phyloP scores from a whole-genome alignment of 2,888 invertebrate genomes.

The Danaus chrysippus region DNA sequence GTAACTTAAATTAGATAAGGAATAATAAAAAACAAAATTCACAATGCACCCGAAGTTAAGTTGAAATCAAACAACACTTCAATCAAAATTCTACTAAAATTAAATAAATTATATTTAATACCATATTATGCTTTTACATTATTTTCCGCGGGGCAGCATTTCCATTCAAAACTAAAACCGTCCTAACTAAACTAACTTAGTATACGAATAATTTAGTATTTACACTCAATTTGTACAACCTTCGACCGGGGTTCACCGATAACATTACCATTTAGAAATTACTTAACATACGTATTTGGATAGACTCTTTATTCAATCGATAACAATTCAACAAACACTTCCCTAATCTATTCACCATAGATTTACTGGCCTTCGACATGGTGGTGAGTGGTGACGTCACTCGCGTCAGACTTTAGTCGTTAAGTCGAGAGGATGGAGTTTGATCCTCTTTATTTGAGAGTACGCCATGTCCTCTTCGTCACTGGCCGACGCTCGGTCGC shows the following conservation, averaged over 20 bases:
- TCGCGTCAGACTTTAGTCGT: slow-evolving; percentile 83
- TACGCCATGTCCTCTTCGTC: slow-evolving; percentile 77
- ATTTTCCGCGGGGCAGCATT: slow-evolving; percentile 46
- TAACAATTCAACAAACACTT: slow-evolving; percentile 65
- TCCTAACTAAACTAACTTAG: slow-evolving; percentile 58
- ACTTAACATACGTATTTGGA: slow-evolving; percentile 77
- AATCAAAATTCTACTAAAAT: slow-evolving; percentile 67
- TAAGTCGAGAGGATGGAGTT: slow-evolving; percentile 80
- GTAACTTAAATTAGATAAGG: slow-evolving; percentile 13
- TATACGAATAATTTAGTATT: slow-evolving; percentile 69
- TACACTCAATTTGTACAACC: slow-evolving; percentile 72
- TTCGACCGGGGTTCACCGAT: slow-evolving; percentile 62
- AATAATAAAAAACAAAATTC: slow-evolving; percentile 37
- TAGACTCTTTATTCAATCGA: slow-evolving; percentile 74
- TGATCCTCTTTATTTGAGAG: slow-evolving; percentile 79
- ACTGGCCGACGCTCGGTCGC: slow-evolving; percentile 67
- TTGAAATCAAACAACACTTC: slow-evolving; percentile 60
- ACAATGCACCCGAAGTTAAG: slow-evolving; percentile 64
- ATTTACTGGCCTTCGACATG: slow-evolving; percentile 67
- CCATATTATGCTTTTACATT: slow-evolving; percentile 51
- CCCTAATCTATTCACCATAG: slow-evolving; percentile 62
- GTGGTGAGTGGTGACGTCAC: slow-evolving; percentile 43
- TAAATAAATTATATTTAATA: slow-evolving; percentile 69
- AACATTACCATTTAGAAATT: slow-evolving; percentile 57
- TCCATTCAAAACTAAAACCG: slow-evolving; percentile 41